phyloP scores from a whole-genome alignment of 2,797 vertebrate genomes.

The Poecilia gillii region DNA sequence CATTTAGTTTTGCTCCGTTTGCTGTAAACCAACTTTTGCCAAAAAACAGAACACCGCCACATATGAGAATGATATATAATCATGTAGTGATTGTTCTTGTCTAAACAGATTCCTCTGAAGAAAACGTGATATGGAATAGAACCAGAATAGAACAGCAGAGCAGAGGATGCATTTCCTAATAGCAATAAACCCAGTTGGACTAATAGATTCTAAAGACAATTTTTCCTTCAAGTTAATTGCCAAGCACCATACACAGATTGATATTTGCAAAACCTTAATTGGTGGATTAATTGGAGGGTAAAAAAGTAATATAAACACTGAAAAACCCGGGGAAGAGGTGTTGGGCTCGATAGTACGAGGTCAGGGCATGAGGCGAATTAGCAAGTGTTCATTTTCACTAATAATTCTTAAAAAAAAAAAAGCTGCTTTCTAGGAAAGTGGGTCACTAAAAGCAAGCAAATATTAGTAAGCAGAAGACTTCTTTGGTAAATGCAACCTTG shows the following conservation, averaged over 20 bases:
- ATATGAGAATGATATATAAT: not conserved
- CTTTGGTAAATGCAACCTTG: slow-evolving; percentile 25
- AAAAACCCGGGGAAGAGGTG: not conserved
- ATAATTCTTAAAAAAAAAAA: slow-evolving; percentile 52
- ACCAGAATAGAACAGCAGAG: not conserved
- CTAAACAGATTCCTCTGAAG: not conserved
- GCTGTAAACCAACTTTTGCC: not conserved
- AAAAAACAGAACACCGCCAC: not conserved
- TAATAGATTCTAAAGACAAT: not conserved
- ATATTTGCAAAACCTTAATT: not conserved
- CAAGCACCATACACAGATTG: slow-evolving; percentile 2
- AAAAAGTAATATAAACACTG: slow-evolving; percentile 3
- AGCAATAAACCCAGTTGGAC: not conserved
- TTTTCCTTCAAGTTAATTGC: not conserved
- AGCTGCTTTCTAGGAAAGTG: slow-evolving; percentile 67
- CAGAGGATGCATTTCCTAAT: not conserved
- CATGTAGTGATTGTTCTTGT: not conserved
- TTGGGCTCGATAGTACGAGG: slow-evolving; percentile 1
- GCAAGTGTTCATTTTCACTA: slow-evolving; percentile 42
- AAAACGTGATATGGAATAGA: not conserved
- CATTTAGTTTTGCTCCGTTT: not conserved
- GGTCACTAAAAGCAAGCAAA: slow-evolving; percentile 55
- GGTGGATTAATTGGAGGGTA: not conserved
- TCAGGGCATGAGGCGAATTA: slow-evolving; percentile 41
- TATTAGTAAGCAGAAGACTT: slow-evolving; percentile 51